phyloP scores from a whole-genome alignment of 2,797 vertebrate genomes.

The Adelosebastes latens region DNA sequence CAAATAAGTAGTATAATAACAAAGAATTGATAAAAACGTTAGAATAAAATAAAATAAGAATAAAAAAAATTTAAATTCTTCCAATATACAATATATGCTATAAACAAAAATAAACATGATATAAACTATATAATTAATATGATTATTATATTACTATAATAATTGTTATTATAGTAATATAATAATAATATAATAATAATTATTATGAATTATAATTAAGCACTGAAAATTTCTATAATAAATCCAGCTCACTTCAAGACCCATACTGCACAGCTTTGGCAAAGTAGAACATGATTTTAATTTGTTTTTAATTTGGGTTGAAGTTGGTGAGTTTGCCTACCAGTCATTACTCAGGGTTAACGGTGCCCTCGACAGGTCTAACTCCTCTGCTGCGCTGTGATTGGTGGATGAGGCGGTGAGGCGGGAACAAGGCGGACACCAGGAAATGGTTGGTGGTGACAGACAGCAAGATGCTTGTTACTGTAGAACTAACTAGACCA shows the following conservation, averaged over 20 bases:
- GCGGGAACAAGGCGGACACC: slow-evolving; percentile 42
- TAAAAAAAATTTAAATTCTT: too few relatives aligned
- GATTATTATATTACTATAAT: not conserved
- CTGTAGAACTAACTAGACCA: too few relatives aligned
- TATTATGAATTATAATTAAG: not conserved
- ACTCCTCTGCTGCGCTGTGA: slow-evolving; percentile 16
- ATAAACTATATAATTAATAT: too few relatives aligned
- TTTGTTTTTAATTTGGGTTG: not conserved
- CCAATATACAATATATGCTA: too few relatives aligned
- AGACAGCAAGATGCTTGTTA: too few relatives aligned
- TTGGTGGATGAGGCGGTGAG: slow-evolving; percentile 37
- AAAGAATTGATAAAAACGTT: too few relatives aligned
- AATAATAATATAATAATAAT: too few relatives aligned
- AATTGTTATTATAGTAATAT: too few relatives aligned
- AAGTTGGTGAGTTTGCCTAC: not conserved
- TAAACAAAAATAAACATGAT: too few relatives aligned
- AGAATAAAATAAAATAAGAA: too few relatives aligned
- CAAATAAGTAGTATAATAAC: too few relatives aligned
- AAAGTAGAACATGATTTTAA: not conserved
- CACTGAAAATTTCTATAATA: not conserved
- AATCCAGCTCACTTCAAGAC: not conserved
- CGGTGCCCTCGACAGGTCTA: rapidly evolving
- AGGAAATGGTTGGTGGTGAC: slow-evolving; percentile 47
- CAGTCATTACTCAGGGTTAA: not conserved
- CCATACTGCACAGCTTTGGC: not conserved